These are phyloP conservation scores for Lumbricus terrestris DNA, from an alignment of 2,888 invertebrate genomes.

Conservation along the genomic window DNA sequence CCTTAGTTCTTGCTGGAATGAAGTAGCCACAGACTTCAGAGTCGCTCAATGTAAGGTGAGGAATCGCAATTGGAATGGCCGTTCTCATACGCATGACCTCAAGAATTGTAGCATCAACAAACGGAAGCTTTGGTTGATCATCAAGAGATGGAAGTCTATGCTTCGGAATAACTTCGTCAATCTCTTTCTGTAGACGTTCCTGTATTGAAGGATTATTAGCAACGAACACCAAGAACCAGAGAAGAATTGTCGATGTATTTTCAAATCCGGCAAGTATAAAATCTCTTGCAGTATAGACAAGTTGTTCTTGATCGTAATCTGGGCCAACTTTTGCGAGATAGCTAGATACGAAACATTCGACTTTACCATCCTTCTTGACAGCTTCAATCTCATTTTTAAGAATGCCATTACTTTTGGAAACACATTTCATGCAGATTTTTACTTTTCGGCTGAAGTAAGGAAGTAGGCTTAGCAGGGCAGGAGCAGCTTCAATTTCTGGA, in stretches of 20 bases:
- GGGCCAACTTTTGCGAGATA: not conserved
- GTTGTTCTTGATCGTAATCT: slow-evolving; percentile 15
- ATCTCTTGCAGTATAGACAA: slow-evolving; percentile 18
- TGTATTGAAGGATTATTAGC: slow-evolving; percentile 14
- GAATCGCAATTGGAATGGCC: not conserved
- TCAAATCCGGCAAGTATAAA: slow-evolving; percentile 10
- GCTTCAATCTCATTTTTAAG: not conserved
- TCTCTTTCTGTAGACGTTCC: slow-evolving; percentile 10
- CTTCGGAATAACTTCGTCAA: slow-evolving; percentile 4
- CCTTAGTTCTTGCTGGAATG: not conserved
- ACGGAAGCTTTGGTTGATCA: not conserved
- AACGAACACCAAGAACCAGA: slow-evolving; percentile 9
- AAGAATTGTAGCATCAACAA: slow-evolving; percentile 16
- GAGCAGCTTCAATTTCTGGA: not conserved
- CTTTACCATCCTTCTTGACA: not conserved
- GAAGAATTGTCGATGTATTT: slow-evolving; percentile 16
- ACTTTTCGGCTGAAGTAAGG: slow-evolving; percentile 9
- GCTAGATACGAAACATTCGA: not conserved
- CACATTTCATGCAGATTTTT: not conserved
- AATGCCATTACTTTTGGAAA: not conserved
- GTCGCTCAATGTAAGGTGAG: slow-evolving; percentile 11
- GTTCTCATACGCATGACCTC: slow-evolving; percentile 14
- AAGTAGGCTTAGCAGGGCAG: not conserved
- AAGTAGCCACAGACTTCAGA: not conserved
- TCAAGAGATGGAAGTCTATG: slow-evolving; percentile 17